Percentiles rank a stretch among this genome's conserved stretches.
Evolutionary conservation across 2,797 vertebrate species (phyloP).

Genomic region (Chromis chromis): DNA sequence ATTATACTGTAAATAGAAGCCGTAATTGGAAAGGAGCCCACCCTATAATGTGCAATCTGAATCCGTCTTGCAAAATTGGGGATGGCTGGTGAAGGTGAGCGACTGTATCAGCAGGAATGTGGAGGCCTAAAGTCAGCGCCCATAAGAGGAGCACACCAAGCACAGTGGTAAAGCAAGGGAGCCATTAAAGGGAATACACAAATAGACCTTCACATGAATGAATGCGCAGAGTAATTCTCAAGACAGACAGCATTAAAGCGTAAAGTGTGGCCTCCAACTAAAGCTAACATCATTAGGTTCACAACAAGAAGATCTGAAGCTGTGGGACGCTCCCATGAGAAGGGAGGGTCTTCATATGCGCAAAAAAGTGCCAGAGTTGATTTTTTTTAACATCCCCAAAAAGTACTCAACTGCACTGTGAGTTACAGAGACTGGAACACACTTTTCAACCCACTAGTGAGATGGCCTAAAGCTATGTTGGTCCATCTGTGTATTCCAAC

Average conservation of each 20-base stretch:
- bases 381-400: not conserved
- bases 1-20: slow-evolving; percentile 80
- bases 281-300: slow-evolving; percentile 57
- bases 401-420: not conserved
- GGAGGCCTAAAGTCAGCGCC: not conserved
- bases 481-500: not conserved
- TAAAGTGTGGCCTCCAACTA: slow-evolving; percentile 38
- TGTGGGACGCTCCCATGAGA: slow-evolving; percentile 13
- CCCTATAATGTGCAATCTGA: slow-evolving; percentile 43
- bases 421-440: not conserved
- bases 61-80: slow-evolving; percentile 47
- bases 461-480: not conserved
- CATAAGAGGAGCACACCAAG: not conserved
- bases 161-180: not conserved
- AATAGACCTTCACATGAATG: slow-evolving; percentile 41
- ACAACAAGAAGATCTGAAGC: slow-evolving; percentile 38
- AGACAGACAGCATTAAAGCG: slow-evolving; percentile 46
- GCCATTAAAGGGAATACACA: slow-evolving; percentile 43
- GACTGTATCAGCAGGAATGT: slow-evolving; percentile 21
- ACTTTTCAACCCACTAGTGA: not conserved
- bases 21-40: slow-evolving; percentile 66
- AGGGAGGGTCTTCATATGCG: slow-evolving; percentile 10
- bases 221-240: slow-evolving; percentile 31
- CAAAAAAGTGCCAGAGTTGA: slow-evolving; percentile 20
- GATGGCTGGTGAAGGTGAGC: slow-evolving; percentile 49